Conservation (phyloP, 2,888 invertebrate species). For the Xanthostigma xanthostigma region DNA sequence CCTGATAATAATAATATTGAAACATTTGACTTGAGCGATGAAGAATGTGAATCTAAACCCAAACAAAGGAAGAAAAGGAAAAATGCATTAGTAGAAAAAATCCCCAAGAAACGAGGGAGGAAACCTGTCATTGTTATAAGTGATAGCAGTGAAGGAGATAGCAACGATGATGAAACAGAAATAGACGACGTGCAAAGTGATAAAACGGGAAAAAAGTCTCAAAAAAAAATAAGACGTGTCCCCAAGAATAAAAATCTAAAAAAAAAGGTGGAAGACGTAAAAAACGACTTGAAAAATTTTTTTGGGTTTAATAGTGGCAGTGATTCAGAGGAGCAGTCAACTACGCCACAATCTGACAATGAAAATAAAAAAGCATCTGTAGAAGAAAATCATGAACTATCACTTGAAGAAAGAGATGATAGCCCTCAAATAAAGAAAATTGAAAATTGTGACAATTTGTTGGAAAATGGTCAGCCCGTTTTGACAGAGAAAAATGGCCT, state of each 20-base stretch:
- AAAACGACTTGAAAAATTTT: background rate
- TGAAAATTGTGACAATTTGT: background rate
- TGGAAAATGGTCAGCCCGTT: background rate
- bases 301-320: background rate
- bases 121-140: background rate
- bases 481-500: background rate
- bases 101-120: slow-evolving; percentile 1
- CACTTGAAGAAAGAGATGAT: background rate
- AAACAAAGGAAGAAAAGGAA: background rate
- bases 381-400: background rate
- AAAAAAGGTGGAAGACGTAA: background rate
- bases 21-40: slow-evolving; percentile 3
- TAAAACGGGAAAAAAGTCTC: background rate
- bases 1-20: slow-evolving; percentile 1
- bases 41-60: slow-evolving; percentile 1
- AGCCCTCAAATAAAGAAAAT: background rate
- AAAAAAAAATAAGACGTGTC: background rate
- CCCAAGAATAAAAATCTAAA: background rate
- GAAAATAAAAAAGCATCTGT: background rate
- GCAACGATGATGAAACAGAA: background rate
- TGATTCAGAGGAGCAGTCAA: background rate
- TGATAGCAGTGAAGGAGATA: background rate
- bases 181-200: background rate
- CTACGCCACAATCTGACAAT: background rate
- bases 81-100: no score